Conservation (phyloP, 2,113 vertebrate genomes). For the Anhinga rufa region DNA sequence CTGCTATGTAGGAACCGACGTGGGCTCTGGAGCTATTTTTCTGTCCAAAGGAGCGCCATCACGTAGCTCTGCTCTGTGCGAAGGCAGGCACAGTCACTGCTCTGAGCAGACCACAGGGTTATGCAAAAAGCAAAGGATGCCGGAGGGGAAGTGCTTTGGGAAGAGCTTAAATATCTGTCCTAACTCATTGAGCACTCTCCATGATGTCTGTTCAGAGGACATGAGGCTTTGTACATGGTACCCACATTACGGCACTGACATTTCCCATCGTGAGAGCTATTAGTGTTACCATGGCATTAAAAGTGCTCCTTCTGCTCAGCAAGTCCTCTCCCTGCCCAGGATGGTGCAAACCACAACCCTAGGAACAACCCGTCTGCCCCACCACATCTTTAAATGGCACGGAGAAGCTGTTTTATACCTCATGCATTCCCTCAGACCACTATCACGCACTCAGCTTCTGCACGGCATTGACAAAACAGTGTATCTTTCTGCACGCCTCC, state of each 20-base stretch:
- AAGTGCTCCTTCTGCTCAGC: neutral
- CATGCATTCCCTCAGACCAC: neutral
- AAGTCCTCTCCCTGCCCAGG: neutral
- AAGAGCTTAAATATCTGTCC: slow-evolving; percentile 1
- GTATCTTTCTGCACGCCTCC: neutral
- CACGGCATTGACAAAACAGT: neutral
- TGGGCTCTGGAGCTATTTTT: neutral
- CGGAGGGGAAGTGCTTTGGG: neutral
- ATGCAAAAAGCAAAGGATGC: neutral
- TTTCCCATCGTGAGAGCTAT: neutral
- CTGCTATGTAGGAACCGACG: neutral
- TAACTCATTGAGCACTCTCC: neutral
- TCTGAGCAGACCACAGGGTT: neutral
- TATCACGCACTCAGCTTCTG: neutral
- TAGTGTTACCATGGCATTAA: neutral
- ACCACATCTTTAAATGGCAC: neutral
- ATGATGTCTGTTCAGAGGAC: neutral
- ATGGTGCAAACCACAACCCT: neutral
- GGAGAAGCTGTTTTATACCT: neutral
- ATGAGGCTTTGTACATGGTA: neutral
- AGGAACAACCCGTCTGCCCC: neutral
- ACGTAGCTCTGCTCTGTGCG: neutral
- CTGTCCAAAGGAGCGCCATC: neutral
- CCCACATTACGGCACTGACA: neutral
- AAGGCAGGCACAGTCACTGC: neutral